Evolutionary conservation across 2,113 vertebrate genomes (phyloP).

Genomic region (Petroica traversi): DNA sequence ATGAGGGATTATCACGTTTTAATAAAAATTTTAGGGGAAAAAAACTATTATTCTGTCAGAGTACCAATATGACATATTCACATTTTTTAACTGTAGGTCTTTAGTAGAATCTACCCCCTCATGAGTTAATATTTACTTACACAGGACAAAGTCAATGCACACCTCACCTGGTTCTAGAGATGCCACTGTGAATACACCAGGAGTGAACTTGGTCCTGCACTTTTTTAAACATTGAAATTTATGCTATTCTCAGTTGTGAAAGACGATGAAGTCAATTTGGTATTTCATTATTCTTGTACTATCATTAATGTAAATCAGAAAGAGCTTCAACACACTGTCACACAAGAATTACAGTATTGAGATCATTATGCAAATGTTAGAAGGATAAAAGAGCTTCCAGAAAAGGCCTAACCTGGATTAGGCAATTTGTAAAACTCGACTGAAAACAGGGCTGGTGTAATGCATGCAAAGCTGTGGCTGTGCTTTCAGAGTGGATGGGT

Average conservation of each 20-base stretch:
- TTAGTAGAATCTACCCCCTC: neutral
- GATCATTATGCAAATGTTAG: conserved; percentile 35
- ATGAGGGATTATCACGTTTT: neutral
- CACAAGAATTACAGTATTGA: conserved; percentile 8
- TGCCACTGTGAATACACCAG: neutral
- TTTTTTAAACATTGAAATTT: neutral
- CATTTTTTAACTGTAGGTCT: neutral
- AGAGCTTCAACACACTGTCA: neutral
- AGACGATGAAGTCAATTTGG: neutral
- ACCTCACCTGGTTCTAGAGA: neutral
- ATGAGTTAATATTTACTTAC: neutral
- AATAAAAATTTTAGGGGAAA: neutral
- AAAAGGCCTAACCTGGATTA: conserved; percentile 13
- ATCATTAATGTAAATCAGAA: conserved; percentile 16
- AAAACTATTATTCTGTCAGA: neutral
- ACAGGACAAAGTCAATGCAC: neutral
- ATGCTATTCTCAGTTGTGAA: neutral
- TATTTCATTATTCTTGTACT: neutral
- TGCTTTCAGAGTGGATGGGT: neutral
- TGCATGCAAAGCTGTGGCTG: neutral
- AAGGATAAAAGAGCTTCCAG: conserved; percentile 45
- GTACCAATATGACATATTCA: neutral
- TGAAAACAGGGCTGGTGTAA: neutral
- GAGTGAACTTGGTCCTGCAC: neutral
- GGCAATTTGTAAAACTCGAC: conserved; percentile 14